These are phyloP conservation scores for Tachina lurida DNA, from an alignment of 2,888 invertebrate species.

Conservation along the genomic window DNA sequence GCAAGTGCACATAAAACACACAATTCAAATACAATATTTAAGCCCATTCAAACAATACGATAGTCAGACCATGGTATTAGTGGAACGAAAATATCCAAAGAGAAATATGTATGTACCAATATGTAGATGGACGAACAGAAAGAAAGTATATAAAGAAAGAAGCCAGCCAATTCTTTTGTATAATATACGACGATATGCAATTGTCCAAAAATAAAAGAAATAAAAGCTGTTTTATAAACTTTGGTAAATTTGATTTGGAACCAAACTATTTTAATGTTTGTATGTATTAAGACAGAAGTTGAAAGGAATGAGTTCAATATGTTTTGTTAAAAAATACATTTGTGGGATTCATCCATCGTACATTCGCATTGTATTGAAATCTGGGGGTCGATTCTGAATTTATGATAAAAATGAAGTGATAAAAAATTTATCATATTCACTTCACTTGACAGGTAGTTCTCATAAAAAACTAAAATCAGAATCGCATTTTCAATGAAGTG, in stretches of 20 bases:
- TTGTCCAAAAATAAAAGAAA: conserved; percentile 52
- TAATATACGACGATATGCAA: neutral
- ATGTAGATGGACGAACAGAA: conserved; percentile 15
- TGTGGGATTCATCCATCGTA: no score
- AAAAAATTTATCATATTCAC: no score
- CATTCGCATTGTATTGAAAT: no score
- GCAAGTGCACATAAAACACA: conserved; percentile 57
- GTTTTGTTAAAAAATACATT: neutral
- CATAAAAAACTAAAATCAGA: no score
- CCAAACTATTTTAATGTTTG: neutral
- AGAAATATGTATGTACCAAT: neutral
- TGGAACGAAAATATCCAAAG: conserved; percentile 20
- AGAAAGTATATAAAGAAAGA: conserved; percentile 21
- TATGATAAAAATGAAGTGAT: no score
- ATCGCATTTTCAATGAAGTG: no score
- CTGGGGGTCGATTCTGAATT: no score
- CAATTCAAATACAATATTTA: conserved; percentile 32
- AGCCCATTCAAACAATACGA: conserved; percentile 46
- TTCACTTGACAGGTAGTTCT: no score
- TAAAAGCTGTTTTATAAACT: conserved; percentile 29
- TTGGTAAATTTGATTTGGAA: conserved; percentile 6
- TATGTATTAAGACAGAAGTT: neutral
- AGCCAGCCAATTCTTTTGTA: conserved; percentile 48
- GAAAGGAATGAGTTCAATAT: neutral
- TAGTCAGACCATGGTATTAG: conserved; percentile 26